Conservation (phyloP, 2,888 invertebrate genomes). For the Drosophila acutilabella region DNA sequence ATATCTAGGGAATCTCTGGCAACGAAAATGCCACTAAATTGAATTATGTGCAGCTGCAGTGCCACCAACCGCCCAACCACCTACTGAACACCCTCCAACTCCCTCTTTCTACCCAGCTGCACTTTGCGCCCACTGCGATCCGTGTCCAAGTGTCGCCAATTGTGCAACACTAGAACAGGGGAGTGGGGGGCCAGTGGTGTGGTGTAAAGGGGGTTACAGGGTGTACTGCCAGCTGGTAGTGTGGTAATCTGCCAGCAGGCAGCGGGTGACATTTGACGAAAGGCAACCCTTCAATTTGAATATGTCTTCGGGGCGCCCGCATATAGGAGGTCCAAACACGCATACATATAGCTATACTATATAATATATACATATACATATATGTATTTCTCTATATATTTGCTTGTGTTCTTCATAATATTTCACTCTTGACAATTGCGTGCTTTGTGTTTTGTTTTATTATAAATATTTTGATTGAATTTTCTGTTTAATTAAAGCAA, state of each 20-base stretch:
- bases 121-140: constrained; percentile 48
- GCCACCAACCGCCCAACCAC: constrained; percentile 8
- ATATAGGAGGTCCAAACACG: constrained; percentile 51
- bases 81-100: constrained; percentile 18
- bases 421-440: constrained; percentile 53
- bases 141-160: constrained; percentile 76
- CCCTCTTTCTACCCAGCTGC: constrained; percentile 40
- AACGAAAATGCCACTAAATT: constrained; percentile 68
- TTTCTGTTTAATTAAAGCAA: constrained; percentile 80
- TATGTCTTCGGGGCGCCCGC: constrained; percentile 76
- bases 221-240: background rate
- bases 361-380: constrained; percentile 14
- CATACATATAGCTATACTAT: constrained; percentile 3
- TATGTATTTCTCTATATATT: constrained; percentile 1
- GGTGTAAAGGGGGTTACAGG: background rate
- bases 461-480: constrained; percentile 80
- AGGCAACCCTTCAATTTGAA: constrained; percentile 70
- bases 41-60: constrained; percentile 69
- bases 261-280: constrained; percentile 12
- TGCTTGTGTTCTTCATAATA: constrained; percentile 5
- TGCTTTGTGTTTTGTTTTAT: constrained; percentile 60
- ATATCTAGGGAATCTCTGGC: constrained; percentile 51
- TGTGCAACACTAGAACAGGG: constrained; percentile 27
- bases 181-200: background rate
- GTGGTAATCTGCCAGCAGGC: constrained; percentile 2